These are phyloP conservation scores for Melolontha melolontha DNA, from an alignment of 2,888 invertebrate genomes.

Conservation along the genomic window DNA sequence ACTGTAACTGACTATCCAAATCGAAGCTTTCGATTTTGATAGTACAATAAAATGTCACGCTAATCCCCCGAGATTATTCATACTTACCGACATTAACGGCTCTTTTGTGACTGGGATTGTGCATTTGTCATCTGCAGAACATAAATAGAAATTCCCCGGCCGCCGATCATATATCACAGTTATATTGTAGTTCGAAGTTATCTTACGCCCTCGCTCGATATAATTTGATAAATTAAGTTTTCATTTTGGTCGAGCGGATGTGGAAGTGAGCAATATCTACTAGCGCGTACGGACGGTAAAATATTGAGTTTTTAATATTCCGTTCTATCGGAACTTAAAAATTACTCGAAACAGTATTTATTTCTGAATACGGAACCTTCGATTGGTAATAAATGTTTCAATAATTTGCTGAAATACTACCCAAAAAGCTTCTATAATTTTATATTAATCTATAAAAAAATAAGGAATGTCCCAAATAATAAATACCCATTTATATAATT, in stretches of 20 bases:
- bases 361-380: too few species aligned
- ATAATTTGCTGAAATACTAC: too few species aligned
- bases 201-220: slow-evolving; percentile 19
- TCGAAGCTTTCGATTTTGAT: not conserved
- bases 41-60: slow-evolving; percentile 11
- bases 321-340: slow-evolving; percentile 7
- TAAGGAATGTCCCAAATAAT: too few species aligned
- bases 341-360: slow-evolving; percentile 2
- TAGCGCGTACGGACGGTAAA: not conserved
- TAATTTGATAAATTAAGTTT: slow-evolving; percentile 46
- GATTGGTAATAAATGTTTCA: not conserved
- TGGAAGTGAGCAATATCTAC: not conserved
- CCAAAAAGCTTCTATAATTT: too few species aligned
- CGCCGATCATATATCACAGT: slow-evolving; percentile 43
- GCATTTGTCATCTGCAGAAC: slow-evolving; percentile 34
- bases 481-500: too few species aligned
- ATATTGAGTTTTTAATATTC: not conserved
- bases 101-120: slow-evolving; percentile 42
- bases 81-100: slow-evolving; percentile 36
- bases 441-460: too few species aligned
- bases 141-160: slow-evolving; percentile 42
- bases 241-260: slow-evolving; percentile 12
- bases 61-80: slow-evolving; percentile 34
- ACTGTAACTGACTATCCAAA: not conserved
- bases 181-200: slow-evolving; percentile 43